Conservation (phyloP, 2,797 vertebrate genomes). For the Craterocephalus amniculus region DNA sequence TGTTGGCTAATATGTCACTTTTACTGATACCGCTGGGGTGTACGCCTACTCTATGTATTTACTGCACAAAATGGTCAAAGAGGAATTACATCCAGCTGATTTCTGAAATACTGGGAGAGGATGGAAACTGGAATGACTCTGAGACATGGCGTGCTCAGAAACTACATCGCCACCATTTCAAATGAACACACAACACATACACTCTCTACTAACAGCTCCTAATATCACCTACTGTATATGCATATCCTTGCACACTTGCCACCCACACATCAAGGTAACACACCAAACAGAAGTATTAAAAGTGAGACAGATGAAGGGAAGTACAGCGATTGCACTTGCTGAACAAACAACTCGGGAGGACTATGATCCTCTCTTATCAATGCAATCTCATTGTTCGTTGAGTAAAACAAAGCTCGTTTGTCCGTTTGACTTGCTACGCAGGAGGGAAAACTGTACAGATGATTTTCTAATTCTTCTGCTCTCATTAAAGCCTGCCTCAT, state of each 20-base stretch:
- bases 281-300: slow-evolving; percentile 12
- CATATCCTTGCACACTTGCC: slow-evolving; percentile 31
- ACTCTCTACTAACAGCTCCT: slow-evolving; percentile 39
- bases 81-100: slow-evolving; percentile 47
- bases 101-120: slow-evolving; percentile 33
- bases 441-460: slow-evolving; percentile 23
- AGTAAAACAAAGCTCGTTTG: slow-evolving; percentile 16
- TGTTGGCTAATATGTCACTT: slow-evolving; percentile 53
- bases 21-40: slow-evolving; percentile 42
- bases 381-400: slow-evolving; percentile 26
- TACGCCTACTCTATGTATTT: slow-evolving; percentile 48
- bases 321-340: slow-evolving; percentile 11
- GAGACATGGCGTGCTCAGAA: slow-evolving; percentile 63
- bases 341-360: slow-evolving; percentile 18
- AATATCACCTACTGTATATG: slow-evolving; percentile 24
- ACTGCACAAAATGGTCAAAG: slow-evolving; percentile 51
- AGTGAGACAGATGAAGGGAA: slow-evolving; percentile 22
- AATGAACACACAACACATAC: slow-evolving; percentile 53
- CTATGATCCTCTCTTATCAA: slow-evolving; percentile 9
- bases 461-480: slow-evolving; percentile 38
- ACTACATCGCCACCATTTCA: slow-evolving; percentile 38
- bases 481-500: slow-evolving; percentile 44
- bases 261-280: slow-evolving; percentile 31
- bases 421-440: slow-evolving; percentile 23
- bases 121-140: slow-evolving; percentile 47